Conservation (phyloP, 2,888 invertebrate species). For the Drosophila anomalata region DNA sequence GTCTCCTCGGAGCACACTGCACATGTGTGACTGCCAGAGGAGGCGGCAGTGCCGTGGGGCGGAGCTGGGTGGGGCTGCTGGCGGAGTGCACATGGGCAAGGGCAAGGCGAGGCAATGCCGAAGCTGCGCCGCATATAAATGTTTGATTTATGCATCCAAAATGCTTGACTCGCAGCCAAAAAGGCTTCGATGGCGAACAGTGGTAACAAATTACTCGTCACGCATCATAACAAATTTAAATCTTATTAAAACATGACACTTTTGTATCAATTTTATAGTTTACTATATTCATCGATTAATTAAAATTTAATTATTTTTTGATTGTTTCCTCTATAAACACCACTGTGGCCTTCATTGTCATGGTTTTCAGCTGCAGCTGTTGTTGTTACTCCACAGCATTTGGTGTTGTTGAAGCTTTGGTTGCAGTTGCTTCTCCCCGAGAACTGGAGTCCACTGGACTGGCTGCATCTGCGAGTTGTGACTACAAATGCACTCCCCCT, state of each 20-base stretch:
- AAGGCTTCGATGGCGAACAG: slow-evolving; percentile 64
- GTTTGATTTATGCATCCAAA: slow-evolving; percentile 81
- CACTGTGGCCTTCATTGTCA: slow-evolving; percentile 42
- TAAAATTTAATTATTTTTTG: too few species aligned
- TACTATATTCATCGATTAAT: too few species aligned
- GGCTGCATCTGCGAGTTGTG: slow-evolving; percentile 43
- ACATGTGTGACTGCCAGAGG: slow-evolving; percentile 42
- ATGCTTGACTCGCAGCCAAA: slow-evolving; percentile 82
- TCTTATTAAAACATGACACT: neutral
- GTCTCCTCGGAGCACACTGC: slow-evolving; percentile 35
- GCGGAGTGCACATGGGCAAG: slow-evolving; percentile 30
- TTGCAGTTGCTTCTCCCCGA: slow-evolving; percentile 43
- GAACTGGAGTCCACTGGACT: slow-evolving; percentile 45
- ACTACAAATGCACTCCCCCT: slow-evolving; percentile 41
- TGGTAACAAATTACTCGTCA: slow-evolving; percentile 2
- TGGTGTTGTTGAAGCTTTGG: slow-evolving; percentile 41
- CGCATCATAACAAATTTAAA: neutral
- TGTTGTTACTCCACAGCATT: slow-evolving; percentile 50
- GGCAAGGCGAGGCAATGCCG: slow-evolving; percentile 67
- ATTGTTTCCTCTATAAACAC: neutral
- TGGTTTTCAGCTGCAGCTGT: slow-evolving; percentile 45
- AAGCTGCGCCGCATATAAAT: slow-evolving; percentile 79
- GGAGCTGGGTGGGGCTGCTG: slow-evolving; percentile 26
- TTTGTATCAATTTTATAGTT: neutral
- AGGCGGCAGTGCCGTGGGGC: slow-evolving; percentile 25